Evolutionary conservation across 2,797 vertebrate species (phyloP).

Genomic region (Euthynnus affinis): DNA sequence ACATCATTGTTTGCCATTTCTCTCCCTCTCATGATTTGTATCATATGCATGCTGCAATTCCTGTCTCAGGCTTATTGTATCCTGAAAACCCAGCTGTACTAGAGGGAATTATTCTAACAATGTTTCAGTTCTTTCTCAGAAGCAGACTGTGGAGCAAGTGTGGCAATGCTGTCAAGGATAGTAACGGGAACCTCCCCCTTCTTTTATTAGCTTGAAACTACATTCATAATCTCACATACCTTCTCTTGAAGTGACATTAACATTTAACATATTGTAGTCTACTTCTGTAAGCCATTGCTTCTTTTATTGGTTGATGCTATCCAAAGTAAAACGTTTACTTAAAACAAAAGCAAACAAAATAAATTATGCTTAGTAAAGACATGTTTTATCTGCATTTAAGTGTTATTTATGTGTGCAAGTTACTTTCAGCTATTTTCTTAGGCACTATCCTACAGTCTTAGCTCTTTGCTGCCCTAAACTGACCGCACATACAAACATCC

Average conservation of each 20-base stretch:
- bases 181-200: background rate
- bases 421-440: background rate
- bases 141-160: background rate
- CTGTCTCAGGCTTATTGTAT: constrained; percentile 19
- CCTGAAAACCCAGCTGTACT: constrained; percentile 20
- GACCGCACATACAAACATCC: constrained; percentile 18
- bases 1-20: constrained; percentile 13
- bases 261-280: too few species aligned
- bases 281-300: background rate
- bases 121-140: background rate
- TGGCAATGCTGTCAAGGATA: background rate
- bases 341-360: background rate
- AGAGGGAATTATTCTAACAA: constrained; percentile 10
- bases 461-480: background rate
- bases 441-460: background rate
- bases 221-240: background rate
- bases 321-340: background rate
- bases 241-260: background rate
- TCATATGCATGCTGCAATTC: constrained; percentile 16
- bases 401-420: background rate
- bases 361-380: too few species aligned
- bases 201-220: constrained; percentile 16
- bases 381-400: background rate
- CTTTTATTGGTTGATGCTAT: background rate
- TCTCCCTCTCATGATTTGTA: constrained; percentile 20